phyloP scores from a whole-genome alignment of 2,113 vertebrate species.

The Poeciliopsis turrubarensis region DNA sequence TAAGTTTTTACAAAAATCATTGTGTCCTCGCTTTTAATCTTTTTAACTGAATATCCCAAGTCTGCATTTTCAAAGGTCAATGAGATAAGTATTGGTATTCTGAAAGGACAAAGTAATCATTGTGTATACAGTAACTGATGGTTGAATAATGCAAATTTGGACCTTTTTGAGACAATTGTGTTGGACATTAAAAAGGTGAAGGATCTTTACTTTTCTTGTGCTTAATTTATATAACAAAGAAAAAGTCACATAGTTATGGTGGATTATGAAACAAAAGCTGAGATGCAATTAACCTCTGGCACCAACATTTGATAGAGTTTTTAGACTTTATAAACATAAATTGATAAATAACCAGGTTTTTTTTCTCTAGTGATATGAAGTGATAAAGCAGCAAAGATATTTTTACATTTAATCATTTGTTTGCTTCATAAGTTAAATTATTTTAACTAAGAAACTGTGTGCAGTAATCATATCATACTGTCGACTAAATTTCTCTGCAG shows the following conservation, averaged over 20 bases:
- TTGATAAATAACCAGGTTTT: slow-evolving; percentile 1
- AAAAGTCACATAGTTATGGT: slow-evolving; percentile 48
- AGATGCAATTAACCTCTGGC: slow-evolving; percentile 70
- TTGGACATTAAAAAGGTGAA: slow-evolving; percentile 39
- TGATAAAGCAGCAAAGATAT: background rate
- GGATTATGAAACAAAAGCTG: slow-evolving; percentile 53
- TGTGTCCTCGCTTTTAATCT: slow-evolving; percentile 49
- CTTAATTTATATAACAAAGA: slow-evolving; percentile 51
- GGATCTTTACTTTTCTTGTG: slow-evolving; percentile 26
- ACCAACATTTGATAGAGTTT: slow-evolving; percentile 28
- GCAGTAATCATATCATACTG: slow-evolving; percentile 7
- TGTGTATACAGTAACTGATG: slow-evolving; percentile 45
- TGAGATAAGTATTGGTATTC: slow-evolving; percentile 47
- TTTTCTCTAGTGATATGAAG: slow-evolving; percentile 1
- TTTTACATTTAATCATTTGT: background rate
- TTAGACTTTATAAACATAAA: slow-evolving; percentile 23
- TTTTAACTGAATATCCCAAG: slow-evolving; percentile 26
- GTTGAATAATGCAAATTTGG: slow-evolving; percentile 42
- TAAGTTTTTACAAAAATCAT: slow-evolving; percentile 2
- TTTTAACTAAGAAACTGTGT: background rate
- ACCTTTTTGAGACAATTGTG: slow-evolving; percentile 40
- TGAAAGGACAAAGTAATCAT: slow-evolving; percentile 56
- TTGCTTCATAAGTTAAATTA: background rate
- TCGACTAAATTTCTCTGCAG: slow-evolving; percentile 23
- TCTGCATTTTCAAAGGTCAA: slow-evolving; percentile 48